Evolutionary conservation across 2,888 invertebrate species (phyloP), one percentile per base, ranked within the genome.

Genomic region (Platerodrilus igneus): DNA sequence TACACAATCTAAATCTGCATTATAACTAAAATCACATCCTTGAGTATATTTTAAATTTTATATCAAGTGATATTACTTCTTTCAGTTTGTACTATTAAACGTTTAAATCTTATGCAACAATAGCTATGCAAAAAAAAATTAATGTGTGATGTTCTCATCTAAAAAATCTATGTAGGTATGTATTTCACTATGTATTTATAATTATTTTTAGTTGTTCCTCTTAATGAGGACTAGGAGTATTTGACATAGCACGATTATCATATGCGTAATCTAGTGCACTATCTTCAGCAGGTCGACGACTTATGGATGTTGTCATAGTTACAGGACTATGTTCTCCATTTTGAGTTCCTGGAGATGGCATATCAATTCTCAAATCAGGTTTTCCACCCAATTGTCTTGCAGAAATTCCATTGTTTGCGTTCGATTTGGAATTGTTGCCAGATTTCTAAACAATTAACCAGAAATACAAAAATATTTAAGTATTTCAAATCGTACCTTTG

Each of bases 261-360:
- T 86, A 86, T 1, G 84, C 83, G 55, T 83, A 86, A 54, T 86
- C 86, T 22, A 83, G 68, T 1, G 84, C 83, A 1, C 80, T 78
- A 50, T 86, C 86, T 62, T 87, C 86, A 10, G 85, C 83, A 0
- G 86, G 86, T 54, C 84, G 76, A 41, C 86, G 73, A 42, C 78
- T 77, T 49, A 81, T 83, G 1, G 84, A 70, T 0, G 86, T 85
- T 52, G 81, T 81, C 28, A 82, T 74, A 0, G 85, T 86, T 35
- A 60, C 63, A 3, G 68, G 68, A 49, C 66, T 67, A 29, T 62
- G 58, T 15, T 63, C 64, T n/a, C n/a, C n/a, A 0, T 63, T 61
- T 29, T 57, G 55, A 2, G 46, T 39, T 3, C 45, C 49, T 20
- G 45, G 39, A 8, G 49, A 25, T 3, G 55, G 50, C 45, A 55